Percentiles rank a stretch among this genome's conserved stretches.
Evolutionary conservation across 2,888 invertebrate species (phyloP).

Genomic region (Lapara coniferarum): DNA sequence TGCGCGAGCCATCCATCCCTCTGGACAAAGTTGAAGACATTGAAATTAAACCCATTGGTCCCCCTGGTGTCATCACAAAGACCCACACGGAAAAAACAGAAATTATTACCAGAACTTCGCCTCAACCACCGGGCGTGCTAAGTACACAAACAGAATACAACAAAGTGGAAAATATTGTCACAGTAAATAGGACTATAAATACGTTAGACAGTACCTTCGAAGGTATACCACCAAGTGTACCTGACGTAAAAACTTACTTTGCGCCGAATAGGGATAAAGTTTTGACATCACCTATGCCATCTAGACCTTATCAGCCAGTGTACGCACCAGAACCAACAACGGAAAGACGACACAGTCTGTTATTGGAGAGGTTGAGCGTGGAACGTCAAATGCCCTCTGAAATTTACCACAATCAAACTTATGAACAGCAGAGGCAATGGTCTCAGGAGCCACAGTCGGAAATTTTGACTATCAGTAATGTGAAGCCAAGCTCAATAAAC

Average conservation of each 20-base stretch:
- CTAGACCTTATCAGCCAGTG: conserved; percentile 64
- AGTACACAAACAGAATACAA: conserved; percentile 75
- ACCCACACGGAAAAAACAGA: conserved; percentile 70
- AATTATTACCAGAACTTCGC: conserved; percentile 65
- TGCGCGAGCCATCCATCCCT: conserved; percentile 72
- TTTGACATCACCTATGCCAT: conserved; percentile 60
- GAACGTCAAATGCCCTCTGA: conserved; percentile 74
- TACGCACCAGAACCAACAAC: conserved; percentile 61
- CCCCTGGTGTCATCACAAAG: conserved; percentile 67
- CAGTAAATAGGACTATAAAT: conserved; percentile 75
- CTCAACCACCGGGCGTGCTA: conserved; percentile 58
- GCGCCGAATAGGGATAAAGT: conserved; percentile 61
- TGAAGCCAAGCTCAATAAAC: conserved; percentile 74
- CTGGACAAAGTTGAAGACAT: conserved; percentile 76
- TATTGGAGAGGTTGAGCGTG: conserved; percentile 72
- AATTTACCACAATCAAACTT: conserved; percentile 64
- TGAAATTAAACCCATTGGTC: conserved; percentile 76
- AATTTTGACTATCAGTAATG: conserved; percentile 71
- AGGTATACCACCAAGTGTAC: conserved; percentile 63
- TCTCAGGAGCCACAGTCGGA: conserved; percentile 74
- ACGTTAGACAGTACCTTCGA: conserved; percentile 72
- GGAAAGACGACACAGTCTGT: conserved; percentile 74
- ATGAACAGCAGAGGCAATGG: conserved; percentile 65
- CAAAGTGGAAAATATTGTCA: conserved; percentile 74
- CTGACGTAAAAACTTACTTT: conserved; percentile 70